These are phyloP conservation scores for Nilaparvata lugens DNA, from an alignment of 1,140 invertebrate genomes.

Conservation along the genomic window DNA sequence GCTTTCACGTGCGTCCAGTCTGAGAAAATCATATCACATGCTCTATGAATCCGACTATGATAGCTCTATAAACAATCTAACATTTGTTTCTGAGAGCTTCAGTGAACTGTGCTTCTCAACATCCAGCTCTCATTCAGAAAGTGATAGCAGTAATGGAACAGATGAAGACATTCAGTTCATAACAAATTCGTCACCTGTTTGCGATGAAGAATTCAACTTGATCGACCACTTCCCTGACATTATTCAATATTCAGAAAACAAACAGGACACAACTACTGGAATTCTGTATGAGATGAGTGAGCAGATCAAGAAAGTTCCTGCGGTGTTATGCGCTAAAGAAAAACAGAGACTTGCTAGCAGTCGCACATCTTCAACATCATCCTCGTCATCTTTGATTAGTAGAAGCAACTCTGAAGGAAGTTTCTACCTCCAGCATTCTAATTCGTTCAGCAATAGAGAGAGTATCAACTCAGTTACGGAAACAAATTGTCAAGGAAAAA, in stretches of 20 bases:
- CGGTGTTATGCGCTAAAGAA: constrained; percentile 11
- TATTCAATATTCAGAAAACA: neutral
- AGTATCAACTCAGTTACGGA: neutral
- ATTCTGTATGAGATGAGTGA: constrained; percentile 24
- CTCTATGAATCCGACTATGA: neutral
- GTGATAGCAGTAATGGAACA: neutral
- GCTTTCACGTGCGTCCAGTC: no score
- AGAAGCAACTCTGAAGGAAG: neutral
- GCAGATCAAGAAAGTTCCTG: constrained; percentile 22
- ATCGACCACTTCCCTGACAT: constrained; percentile 10
- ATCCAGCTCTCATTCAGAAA: constrained; percentile 18
- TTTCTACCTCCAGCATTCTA: constrained; percentile 1
- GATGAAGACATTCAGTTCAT: neutral
- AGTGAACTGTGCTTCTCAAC: constrained; percentile 22
- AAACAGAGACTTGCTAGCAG: neutral
- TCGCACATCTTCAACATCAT: neutral
- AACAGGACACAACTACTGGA: constrained; percentile 13
- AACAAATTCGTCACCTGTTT: neutral
- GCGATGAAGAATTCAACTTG: constrained; percentile 4
- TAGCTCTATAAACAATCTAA: neutral
- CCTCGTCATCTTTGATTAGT: neutral
- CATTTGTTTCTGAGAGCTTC: constrained; percentile 17
- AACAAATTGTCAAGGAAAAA: no score
- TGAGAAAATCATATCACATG: neutral
- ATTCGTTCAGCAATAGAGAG: neutral